Base-by-base conservation (phyloP, 2,888 invertebrate species). In the Euzetes globulus region DNA sequence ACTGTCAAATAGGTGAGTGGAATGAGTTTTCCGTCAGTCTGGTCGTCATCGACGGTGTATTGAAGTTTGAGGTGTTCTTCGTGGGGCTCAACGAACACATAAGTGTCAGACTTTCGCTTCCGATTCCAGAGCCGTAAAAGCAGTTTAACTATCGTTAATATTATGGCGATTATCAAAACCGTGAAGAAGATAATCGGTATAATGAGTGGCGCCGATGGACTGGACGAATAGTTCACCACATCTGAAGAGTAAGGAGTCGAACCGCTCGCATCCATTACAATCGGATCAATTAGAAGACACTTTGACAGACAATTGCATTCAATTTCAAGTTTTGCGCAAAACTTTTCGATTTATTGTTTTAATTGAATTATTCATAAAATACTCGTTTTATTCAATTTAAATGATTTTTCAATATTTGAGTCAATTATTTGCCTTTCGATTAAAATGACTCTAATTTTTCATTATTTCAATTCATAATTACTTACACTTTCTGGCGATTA, bases 141-240 rank as follows among this genome's bases (percentile, higher is more conserved):
- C 17, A 73, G 11, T 33, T 73, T 73, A 27, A 60, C 29, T 0
- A 73, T n/a, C 17, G 29, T 5, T 15, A 60, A 29, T 11, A 73
- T 27, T 4, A 73, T 6, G 5, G 73, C 60, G 1, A 65, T 63
- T 22, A 50, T 25, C 7, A 73, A 19, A 11, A 73, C 73, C 7
- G 63, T 15, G 63, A 73, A 73, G 63, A 73, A 73, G 4, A 65
- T 29, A 9, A 73, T 41, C n/a, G 73, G 73, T n/a, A 73, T 73
- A 25, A 73, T 73, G 22, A 47, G 27, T 25, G 73, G 73, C 25
- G 60, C 73, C n/a, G 73, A 45, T 13, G 73, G 73, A 27, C 17
- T 2, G 4, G 19, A 19, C 19, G 68, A 41, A 45, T 68, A 68
- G 45, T 68, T 68, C 45, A 68, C 37, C 37, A 68, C 68, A 68